Base-by-base conservation (phyloP, 2,888 invertebrate genomes). In the Hydroisotoma schaefferi region DNA sequence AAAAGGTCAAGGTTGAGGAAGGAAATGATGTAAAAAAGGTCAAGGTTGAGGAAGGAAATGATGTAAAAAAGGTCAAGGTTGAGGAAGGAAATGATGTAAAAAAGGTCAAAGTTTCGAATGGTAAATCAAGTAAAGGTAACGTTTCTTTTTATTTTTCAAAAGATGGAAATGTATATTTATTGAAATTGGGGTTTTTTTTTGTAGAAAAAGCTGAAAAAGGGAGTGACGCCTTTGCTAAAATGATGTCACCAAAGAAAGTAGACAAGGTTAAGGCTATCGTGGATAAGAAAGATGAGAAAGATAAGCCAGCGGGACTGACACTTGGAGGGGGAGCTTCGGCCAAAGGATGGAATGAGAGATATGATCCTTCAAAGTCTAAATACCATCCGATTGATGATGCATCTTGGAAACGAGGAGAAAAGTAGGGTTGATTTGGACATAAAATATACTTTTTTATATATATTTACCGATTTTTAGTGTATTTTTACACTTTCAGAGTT, bases 301-400 rank as follows among this genome's bases (percentile, higher is more conserved):
- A 28, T 55, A 55, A 52, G 46, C 53, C 38, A 60, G 65, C 29
- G 8, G 28, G 8, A 12, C 40, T 44, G 27, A 65, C 28, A 53
- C 51, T 33, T 27, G 28, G 43, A 48, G 23, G 43, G 57, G 10
- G 10, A 33, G 38, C 38, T 52, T 27, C 26, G 55, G 6, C 58
- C 61, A 65, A 64, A 37, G 69, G 66, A 15, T 69, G 72, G 65
- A 65, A 70, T 37, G 63, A 76, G 0, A 80, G 81, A 6, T 94
- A 88, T 76, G 82, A 89, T 76, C 94, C 94, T 0, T 77, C 80
- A 25, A 83, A 83, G 73, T 67, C 79, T 0, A 84, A 85, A 47
- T 95, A 94, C 77, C 83, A 94, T 77, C 93, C 94, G 0, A 81
- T 93, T 15, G 78, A 85, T 0, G 84, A 91, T 78, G 94, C 94